These are phyloP conservation scores for Danionella dracula DNA, from an alignment of 2,797 vertebrate species.

Conservation along the genomic window DNA sequence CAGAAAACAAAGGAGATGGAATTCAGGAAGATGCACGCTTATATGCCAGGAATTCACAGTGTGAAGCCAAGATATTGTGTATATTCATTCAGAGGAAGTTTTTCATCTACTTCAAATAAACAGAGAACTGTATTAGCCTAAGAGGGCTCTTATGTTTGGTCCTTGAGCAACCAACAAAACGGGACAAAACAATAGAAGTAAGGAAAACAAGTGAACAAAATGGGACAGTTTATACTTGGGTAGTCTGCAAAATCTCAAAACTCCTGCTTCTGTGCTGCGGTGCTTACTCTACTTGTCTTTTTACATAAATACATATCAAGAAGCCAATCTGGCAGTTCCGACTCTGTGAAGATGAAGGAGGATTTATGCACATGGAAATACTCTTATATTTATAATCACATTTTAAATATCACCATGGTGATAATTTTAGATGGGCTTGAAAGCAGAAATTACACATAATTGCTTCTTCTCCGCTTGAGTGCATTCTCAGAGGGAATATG, in stretches of 20 bases:
- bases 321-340: background rate
- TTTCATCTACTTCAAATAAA: constrained; percentile 45
- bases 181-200: background rate
- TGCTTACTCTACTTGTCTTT: background rate
- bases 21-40: constrained; percentile 70
- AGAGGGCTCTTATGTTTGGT: background rate
- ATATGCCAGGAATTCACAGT: constrained; percentile 59
- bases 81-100: constrained; percentile 52
- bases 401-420: constrained; percentile 73
- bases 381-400: constrained; percentile 54
- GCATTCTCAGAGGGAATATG: constrained; percentile 57
- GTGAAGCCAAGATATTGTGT: constrained; percentile 57
- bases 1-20: constrained; percentile 74
- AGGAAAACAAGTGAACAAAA: background rate
- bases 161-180: background rate
- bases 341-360: constrained; percentile 2
- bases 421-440: constrained; percentile 67
- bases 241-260: background rate
- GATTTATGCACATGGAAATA: constrained; percentile 33
- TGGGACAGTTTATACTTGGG: background rate
- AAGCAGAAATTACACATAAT: constrained; percentile 73
- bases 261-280: background rate
- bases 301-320: background rate
- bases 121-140: constrained; percentile 21
- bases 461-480: constrained; percentile 61